Percentiles rank a stretch among this genome's conserved stretches.
Evolutionary conservation across 1,140 invertebrate species (phyloP).

Genomic region (Chironomus striatipennis): DNA sequence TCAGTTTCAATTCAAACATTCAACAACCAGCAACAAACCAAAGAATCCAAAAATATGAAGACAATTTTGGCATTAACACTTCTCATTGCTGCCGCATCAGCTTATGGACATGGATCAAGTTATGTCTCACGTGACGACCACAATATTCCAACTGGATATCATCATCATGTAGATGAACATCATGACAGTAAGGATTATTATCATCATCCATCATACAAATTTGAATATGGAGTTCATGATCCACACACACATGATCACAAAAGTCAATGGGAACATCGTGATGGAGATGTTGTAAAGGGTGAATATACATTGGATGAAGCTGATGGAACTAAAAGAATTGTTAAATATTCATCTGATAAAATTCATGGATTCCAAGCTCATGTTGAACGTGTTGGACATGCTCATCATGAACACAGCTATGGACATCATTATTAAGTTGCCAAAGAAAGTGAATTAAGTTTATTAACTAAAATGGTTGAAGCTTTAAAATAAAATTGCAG

Average conservation of each 20-base stretch:
- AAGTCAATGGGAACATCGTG: slow-evolving; percentile 45
- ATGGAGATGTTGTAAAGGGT: slow-evolving; percentile 44
- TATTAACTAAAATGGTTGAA: no score
- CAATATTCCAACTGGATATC: background rate
- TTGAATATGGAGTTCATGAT: slow-evolving; percentile 41
- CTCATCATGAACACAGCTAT: slow-evolving; percentile 17
- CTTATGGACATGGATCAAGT: background rate
- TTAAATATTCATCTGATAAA: slow-evolving; percentile 51
- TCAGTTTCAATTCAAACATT: background rate
- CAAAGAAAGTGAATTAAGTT: no score
- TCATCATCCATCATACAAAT: slow-evolving; percentile 44
- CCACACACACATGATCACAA: slow-evolving; percentile 45
- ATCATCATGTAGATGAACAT: background rate
- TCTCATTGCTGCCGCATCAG: background rate
- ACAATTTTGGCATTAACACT: background rate
- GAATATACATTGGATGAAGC: slow-evolving; percentile 48
- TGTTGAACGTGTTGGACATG: slow-evolving; percentile 45
- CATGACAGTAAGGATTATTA: background rate
- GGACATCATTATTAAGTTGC: background rate
- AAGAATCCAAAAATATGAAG: background rate
- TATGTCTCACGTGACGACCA: background rate
- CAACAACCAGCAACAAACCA: background rate
- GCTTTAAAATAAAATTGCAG: no score
- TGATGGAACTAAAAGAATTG: slow-evolving; percentile 51
- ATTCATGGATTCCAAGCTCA: slow-evolving; percentile 52